Evolutionary conservation across 2,888 invertebrate genomes (phyloP).

Genomic region (Drosophila merina): DNA sequence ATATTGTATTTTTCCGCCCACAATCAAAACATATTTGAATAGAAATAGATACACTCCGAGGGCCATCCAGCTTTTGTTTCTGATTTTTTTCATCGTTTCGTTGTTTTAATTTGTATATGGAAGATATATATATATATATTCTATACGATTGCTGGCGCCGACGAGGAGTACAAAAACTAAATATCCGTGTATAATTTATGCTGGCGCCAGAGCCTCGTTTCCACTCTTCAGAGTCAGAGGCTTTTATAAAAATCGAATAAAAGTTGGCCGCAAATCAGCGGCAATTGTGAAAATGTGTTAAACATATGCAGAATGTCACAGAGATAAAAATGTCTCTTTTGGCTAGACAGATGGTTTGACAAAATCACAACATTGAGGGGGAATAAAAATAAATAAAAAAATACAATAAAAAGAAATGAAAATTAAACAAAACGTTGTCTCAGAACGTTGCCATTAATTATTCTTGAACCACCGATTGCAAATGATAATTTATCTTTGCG

Average conservation of each 20-base stretch:
- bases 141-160: constrained; percentile 24
- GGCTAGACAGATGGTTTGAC: constrained; percentile 28
- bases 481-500: constrained; percentile 47
- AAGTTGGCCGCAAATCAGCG: constrained; percentile 30
- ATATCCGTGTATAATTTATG: constrained; percentile 47
- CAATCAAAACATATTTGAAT: constrained; percentile 30
- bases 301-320: constrained; percentile 61
- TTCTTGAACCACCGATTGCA: constrained; percentile 40
- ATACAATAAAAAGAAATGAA: constrained; percentile 12
- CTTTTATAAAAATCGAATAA: constrained; percentile 45
- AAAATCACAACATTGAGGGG: constrained; percentile 3
- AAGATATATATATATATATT: neutral
- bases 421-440: constrained; percentile 37
- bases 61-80: constrained; percentile 14
- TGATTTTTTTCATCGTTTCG: neutral
- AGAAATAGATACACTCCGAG: constrained; percentile 5
- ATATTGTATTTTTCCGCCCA: constrained; percentile 13
- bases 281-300: constrained; percentile 69
- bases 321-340: constrained; percentile 31
- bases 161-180: constrained; percentile 25
- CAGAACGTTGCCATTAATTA: constrained; percentile 57
- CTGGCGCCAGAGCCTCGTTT: constrained; percentile 58
- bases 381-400: neutral
- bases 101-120: constrained; percentile 1
- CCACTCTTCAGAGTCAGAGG: constrained; percentile 3